Base-by-base conservation (phyloP, 2,888 invertebrate genomes). In the Allophyes oxyacanthae region DNA sequence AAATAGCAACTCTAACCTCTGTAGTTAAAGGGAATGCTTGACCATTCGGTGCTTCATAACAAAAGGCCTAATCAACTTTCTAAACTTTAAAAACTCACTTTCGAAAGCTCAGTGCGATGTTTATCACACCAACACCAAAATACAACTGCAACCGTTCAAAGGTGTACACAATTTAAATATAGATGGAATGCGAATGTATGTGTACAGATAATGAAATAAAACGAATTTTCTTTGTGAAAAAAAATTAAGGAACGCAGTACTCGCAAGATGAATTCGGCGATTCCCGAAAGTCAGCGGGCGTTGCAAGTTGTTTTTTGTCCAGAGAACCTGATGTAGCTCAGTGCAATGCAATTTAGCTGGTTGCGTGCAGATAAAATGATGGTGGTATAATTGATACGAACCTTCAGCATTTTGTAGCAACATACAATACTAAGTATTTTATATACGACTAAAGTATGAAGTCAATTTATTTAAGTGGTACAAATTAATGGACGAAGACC, bases 221-320 rank as follows among this genome's bases (percentile, higher is more conserved):
- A 60, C 41, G 42, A 14, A 14, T 32, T 14, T 7, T 41, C 20
- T 43, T 25, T n/a, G 1, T 14, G n/a, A 61, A 67, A 73, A 64
- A 11, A 38, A 49, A 26, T 37, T 41, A 43, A 38, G 36, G 34
- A 55, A 48, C 30, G 11, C 43, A 28, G 11, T 43, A 30, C 45
- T 42, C 25, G 48, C 46, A 28, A 53, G 53, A 69, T 45, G 43
- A 42, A 61, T 58, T 72, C 63, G 48, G 46, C 65, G 50, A 54
- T 81, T 81, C 81, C 78, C 71, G 61, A 76, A 78, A 81, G 42
- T 56, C 78, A 67, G 74, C 75, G 72, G 78, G 73, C 56, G 62
- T 20, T 43, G 46, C 50, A 37, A 50, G 25, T 10, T n/a, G 14
- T 25, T 57, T 58, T 64, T 55, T 56, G 8, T 13, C 1, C 37